A percentile compares a stretch with the other conserved stretches of the same genome.
Evolutionary conservation across 2,888 invertebrate species (phyloP).

Genomic region (Nymphalis c-album): DNA sequence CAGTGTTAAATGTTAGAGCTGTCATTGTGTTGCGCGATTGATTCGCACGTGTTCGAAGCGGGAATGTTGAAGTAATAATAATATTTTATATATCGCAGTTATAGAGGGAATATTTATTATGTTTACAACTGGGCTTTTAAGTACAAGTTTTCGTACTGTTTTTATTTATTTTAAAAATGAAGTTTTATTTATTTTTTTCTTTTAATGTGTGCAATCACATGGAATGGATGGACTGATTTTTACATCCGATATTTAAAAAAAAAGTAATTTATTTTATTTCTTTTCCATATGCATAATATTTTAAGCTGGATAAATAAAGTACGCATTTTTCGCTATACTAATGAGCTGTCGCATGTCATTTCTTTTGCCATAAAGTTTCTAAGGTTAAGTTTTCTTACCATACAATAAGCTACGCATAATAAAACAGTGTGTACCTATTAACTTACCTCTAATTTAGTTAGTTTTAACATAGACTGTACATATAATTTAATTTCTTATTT

Average conservation of each 20-base stretch:
- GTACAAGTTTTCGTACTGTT: slow-evolving; percentile 54
- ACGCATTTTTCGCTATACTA: slow-evolving; percentile 55
- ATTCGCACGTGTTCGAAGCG: slow-evolving; percentile 32
- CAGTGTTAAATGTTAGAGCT: slow-evolving; percentile 6
- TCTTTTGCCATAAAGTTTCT: slow-evolving; percentile 61
- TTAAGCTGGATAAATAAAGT: slow-evolving; percentile 47
- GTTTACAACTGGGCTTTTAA: slow-evolving; percentile 41
- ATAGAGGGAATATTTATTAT: slow-evolving; percentile 52
- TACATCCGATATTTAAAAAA: slow-evolving; percentile 56
- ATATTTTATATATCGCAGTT: slow-evolving; percentile 48
- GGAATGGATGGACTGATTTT: slow-evolving; percentile 75
- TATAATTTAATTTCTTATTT: slow-evolving; percentile 82
- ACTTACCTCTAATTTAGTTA: slow-evolving; percentile 81
- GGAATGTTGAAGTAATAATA: slow-evolving; percentile 41
- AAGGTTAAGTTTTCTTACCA: slow-evolving; percentile 50
- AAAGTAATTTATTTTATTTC: slow-evolving; percentile 46
- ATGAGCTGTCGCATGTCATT: slow-evolving; percentile 53
- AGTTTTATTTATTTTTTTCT: slow-evolving; percentile 58
- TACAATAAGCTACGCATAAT: slow-evolving; percentile 66
- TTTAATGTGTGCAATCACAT: slow-evolving; percentile 67
- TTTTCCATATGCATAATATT: slow-evolving; percentile 51
- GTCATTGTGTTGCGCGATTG: slow-evolving; percentile 34
- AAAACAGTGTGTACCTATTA: slow-evolving; percentile 79
- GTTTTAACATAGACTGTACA: slow-evolving; percentile 83
- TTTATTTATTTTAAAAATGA: slow-evolving; percentile 49